A percentile compares a stretch with the other conserved stretches of the same genome.
Conservation (phyloP, 2,888 invertebrate genomes). For the Macropis europaea region DNA sequence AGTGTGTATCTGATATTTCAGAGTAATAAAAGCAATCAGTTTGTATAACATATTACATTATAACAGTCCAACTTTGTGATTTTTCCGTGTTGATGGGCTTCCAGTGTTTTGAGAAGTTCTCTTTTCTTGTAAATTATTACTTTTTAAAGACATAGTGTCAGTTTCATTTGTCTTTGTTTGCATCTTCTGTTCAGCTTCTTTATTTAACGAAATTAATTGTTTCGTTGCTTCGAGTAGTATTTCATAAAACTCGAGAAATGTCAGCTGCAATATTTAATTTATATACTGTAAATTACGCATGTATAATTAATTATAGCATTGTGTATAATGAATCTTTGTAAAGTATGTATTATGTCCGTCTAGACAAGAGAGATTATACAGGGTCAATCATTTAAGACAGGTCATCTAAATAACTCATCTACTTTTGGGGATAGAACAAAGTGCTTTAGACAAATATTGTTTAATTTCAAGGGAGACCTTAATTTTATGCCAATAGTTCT, state of each 20-base stretch:
- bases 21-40: too few species aligned
- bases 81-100: background rate
- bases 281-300: conserved; percentile 6
- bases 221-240: conserved; percentile 77
- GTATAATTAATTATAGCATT: background rate
- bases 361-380: too few species aligned
- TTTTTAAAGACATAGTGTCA: background rate
- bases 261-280: conserved; percentile 72
- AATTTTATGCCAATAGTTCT: too few species aligned
- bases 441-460: too few species aligned
- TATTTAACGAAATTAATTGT: conserved; percentile 15
- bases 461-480: too few species aligned
- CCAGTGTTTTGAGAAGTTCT: background rate
- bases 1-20: too few species aligned
- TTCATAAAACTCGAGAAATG: conserved; percentile 84
- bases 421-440: too few species aligned
- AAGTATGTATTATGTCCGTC: conserved; percentile 9
- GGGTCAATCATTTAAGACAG: too few species aligned
- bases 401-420: too few species aligned
- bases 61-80: background rate
- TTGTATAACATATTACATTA: too few species aligned
- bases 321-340: conserved; percentile 7
- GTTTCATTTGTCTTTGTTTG: background rate
- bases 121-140: background rate
- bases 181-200: background rate